Percentiles rank a stretch among this genome's conserved stretches.
phyloP scores from a whole-genome alignment of 2,888 invertebrate species.

The Cremastinae sp. region DNA sequence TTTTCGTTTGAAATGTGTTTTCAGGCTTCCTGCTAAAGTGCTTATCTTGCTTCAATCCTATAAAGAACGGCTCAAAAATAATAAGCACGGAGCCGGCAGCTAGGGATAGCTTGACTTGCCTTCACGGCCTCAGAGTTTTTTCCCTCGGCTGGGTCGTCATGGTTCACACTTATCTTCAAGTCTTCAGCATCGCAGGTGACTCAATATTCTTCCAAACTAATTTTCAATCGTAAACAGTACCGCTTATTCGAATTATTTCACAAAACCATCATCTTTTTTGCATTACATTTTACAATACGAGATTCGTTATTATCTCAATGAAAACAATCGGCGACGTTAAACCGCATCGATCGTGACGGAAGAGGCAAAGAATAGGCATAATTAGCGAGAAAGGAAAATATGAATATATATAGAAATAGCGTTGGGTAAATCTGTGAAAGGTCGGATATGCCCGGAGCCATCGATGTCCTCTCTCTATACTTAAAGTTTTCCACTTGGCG shows the following conservation, averaged over 20 bases:
- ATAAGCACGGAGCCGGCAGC: slow-evolving; percentile 88
- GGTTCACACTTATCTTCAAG: slow-evolving; percentile 91
- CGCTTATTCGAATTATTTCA: too few relatives aligned
- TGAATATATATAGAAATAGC: slow-evolving; percentile 19
- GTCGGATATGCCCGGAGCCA: slow-evolving; percentile 36
- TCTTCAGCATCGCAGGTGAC: slow-evolving; percentile 87
- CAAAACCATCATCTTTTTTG: not conserved
- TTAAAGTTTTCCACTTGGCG: slow-evolving; percentile 36
- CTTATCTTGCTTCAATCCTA: slow-evolving; percentile 88
- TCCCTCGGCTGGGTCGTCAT: slow-evolving; percentile 92
- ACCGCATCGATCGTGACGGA: slow-evolving; percentile 38
- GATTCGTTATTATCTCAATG: not conserved
- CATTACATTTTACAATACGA: not conserved
- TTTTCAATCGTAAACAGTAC: too few relatives aligned
- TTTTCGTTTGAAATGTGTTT: not conserved
- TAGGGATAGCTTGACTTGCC: slow-evolving; percentile 87
- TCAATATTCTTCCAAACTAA: too few relatives aligned
- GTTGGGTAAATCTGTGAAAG: slow-evolving; percentile 15
- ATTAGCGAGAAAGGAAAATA: slow-evolving; percentile 37
- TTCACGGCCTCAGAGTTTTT: slow-evolving; percentile 89
- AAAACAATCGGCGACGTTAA: not conserved
- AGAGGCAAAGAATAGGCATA: slow-evolving; percentile 6
- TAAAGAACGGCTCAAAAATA: slow-evolving; percentile 88
- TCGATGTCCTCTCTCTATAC: slow-evolving; percentile 1
- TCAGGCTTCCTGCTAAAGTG: slow-evolving; percentile 84